Percentiles rank a stretch among this genome's conserved stretches.
Conservation (phyloP, 1,140 invertebrate species). For the Doryteuthis pealeii region DNA sequence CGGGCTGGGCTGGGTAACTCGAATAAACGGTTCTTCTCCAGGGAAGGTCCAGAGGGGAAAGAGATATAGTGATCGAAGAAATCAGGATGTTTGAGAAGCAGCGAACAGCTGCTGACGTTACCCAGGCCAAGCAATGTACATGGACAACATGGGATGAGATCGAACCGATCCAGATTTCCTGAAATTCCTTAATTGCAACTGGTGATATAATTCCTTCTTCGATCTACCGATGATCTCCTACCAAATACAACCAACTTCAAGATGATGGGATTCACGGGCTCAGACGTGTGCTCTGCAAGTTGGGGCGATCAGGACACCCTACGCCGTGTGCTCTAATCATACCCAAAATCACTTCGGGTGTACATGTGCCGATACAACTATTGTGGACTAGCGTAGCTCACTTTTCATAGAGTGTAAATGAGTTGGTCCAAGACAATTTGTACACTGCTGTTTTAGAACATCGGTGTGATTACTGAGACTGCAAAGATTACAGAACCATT, state of each 20-base stretch:
- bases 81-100: not conserved
- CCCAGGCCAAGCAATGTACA: not conserved
- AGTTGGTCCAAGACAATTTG: no score
- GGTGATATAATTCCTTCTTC: not conserved
- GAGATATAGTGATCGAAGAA: not conserved
- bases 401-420: no score
- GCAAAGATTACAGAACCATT: no score
- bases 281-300: no score
- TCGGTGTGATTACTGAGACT: no score
- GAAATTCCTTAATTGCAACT: not conserved
- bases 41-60: not conserved
- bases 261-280: no score
- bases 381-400: no score
- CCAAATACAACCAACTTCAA: not conserved
- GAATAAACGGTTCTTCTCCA: not conserved
- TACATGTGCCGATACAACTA: no score
- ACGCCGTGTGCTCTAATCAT: no score
- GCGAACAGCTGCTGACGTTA: not conserved
- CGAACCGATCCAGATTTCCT: not conserved
- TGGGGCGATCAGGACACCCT: no score
- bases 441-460: no score
- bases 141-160: not conserved
- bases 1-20: not conserved
- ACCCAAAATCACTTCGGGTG: no score
- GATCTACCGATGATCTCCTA: not conserved